Evolutionary conservation across 30 jellyfish, hydroid and myxozoan species (phyloP).

Genomic region (Turritopsis dohrnii): DNA sequence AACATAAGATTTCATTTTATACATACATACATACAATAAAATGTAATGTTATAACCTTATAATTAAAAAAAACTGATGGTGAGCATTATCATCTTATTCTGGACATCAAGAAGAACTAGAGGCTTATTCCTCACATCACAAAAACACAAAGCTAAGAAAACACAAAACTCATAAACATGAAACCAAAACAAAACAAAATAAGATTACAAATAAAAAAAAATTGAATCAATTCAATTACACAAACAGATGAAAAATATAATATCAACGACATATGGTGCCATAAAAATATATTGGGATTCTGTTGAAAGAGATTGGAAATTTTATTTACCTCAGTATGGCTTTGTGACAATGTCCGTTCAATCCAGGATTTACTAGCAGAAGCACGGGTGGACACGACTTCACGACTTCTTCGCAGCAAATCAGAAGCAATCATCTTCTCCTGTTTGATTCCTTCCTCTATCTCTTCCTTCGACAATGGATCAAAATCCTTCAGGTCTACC

Average conservation of each 20-base stretch:
- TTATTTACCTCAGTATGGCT: background rate
- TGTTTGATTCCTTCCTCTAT: constrained; percentile 17
- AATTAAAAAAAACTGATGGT: no score
- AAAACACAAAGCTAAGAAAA: no score
- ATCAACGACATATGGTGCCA: background rate
- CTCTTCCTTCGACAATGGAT: constrained; percentile 27
- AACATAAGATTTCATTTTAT: no score
- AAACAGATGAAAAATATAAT: background rate
- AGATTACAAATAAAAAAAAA: no score
- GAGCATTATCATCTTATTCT: no score
- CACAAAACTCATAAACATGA: no score
- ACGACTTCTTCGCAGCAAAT: constrained; percentile 35
- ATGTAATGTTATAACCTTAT: no score
- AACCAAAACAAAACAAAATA: background rate
- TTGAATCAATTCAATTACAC: background rate
- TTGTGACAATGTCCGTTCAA: constrained; percentile 33
- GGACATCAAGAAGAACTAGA: no score
- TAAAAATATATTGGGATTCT: background rate
- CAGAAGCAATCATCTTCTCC: constrained; percentile 24
- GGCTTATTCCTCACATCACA: no score
- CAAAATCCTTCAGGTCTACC: constrained; percentile 25
- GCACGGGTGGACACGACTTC: constrained; percentile 36
- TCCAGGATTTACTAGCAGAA: constrained; percentile 42
- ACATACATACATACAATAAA: background rate
- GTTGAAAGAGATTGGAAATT: background rate